Evolutionary conservation across 2,113 vertebrate genomes (phyloP).

Genomic region (Strix uralensis): DNA sequence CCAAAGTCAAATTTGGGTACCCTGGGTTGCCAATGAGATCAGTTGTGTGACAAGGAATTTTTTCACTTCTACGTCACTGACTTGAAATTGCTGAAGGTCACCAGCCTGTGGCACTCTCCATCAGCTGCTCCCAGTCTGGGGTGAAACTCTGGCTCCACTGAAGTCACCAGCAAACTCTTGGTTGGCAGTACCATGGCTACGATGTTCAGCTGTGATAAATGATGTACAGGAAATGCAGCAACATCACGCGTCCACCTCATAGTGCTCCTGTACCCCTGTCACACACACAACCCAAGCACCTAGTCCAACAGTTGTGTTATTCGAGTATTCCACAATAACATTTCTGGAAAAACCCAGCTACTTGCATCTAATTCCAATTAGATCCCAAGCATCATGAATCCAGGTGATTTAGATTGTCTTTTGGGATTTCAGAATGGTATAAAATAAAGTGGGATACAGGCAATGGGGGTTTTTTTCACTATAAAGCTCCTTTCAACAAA

Average conservation of each 20-base stretch:
- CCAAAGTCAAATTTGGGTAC: not conserved
- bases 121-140: not conserved
- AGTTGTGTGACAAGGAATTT: not conserved
- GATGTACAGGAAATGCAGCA: rapidly evolving
- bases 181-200: rapidly evolving
- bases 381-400: not conserved
- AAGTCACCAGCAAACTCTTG: not conserved
- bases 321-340: not conserved
- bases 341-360: not conserved
- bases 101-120: rapidly evolving
- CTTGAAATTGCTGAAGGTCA: not conserved
- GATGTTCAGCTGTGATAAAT: not conserved
- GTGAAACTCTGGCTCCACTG: not conserved
- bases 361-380: not conserved
- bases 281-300: not conserved
- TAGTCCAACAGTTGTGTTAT: not conserved
- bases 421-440: not conserved
- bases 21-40: rapidly evolving
- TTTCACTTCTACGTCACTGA: not conserved
- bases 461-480: not conserved
- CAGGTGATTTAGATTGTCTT: not conserved
- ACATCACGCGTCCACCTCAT: rapidly evolving
- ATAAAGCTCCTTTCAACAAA: not conserved
- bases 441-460: not conserved
- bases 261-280: rapidly evolving